Evolutionary conservation across 2,797 vertebrate species (phyloP), one percentile per base, ranked within the genome.

Genomic region (Octomys mimax): DNA sequence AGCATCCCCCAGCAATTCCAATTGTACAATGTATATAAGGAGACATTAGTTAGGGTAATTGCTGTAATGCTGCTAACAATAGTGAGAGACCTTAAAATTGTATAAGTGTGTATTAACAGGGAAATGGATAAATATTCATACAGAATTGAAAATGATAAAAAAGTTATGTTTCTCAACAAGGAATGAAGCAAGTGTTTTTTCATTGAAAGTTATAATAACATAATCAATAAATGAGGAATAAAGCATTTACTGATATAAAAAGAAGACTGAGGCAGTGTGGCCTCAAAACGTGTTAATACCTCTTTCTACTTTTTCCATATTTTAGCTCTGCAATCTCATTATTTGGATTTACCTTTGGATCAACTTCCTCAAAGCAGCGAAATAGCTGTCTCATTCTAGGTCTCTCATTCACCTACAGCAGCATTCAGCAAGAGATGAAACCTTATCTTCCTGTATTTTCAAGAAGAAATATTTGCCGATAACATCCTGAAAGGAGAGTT

Each of bases 401-500:
- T 46, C 12, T 85, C 64, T 42, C 26, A 36, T 59, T 83, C 81
- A 91, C 33, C 90, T 28, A 49, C 26, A 36, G 54, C 14, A 92
- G 52, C 28, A 78, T 83, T 10, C 31, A 87, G 28, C 42, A 94
- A 64, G 36, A 75, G 49, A 86, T 24, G 9, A 86, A 82, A 39
- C 19, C 18, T 28, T 86, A 80, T 92, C 12, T 80, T 85, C 61
- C n/a, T 94, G 26, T 82, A 39, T 28, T 93, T 95, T 86, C 24
- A 82, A 78, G 28, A 28, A 61, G 31, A n/a, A 73, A 28, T 57
- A 57, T 79, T 89, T 83, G 33, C n/a, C 64, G 93, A n/a, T 54
- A 87, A 28, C 0, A 13, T 91, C n/a, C 16, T 12, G 42, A 57
- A 57, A 57, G 4, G 39, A 84, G n/a, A 12, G 71, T 87, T 94